A percentile compares a stretch with the other conserved stretches of the same genome.
phyloP scores from a whole-genome alignment of 2,797 vertebrate species.

The Lindbergichthys nudifrons region DNA sequence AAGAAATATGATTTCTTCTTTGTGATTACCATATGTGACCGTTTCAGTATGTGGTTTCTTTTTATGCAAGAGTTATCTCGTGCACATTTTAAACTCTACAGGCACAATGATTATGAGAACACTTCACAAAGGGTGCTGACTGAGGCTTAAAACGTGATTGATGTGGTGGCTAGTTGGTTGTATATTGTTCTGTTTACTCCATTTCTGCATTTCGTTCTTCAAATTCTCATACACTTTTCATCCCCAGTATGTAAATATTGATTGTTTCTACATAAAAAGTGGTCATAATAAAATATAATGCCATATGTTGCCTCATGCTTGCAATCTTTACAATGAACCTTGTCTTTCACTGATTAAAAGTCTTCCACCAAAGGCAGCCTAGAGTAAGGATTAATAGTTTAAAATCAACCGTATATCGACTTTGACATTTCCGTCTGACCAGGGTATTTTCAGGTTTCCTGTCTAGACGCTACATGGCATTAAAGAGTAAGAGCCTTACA shows the following conservation, averaged over 20 bases:
- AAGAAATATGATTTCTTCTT: conserved; percentile 58
- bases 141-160: conserved; percentile 64
- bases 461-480: conserved; percentile 71
- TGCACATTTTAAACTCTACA: conserved; percentile 57
- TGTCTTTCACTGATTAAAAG: background rate
- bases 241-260: conserved; percentile 76
- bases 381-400: background rate
- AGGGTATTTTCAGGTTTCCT: conserved; percentile 66
- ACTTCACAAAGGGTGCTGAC: conserved; percentile 7
- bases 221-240: conserved; percentile 54
- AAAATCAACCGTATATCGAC: conserved; percentile 20
- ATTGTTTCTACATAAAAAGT: conserved; percentile 79
- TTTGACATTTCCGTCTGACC: conserved; percentile 55
- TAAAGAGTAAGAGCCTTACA: conserved; percentile 80
- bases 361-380: background rate
- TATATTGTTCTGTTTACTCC: conserved; percentile 60
- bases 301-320: conserved; percentile 51
- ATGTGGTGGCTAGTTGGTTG: conserved; percentile 60
- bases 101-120: conserved; percentile 15
- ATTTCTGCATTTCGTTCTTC: conserved; percentile 61
- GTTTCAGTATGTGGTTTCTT: conserved; percentile 59
- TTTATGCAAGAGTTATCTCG: conserved; percentile 62
- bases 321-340: conserved; percentile 24
- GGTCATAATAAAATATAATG: conserved; percentile 74
- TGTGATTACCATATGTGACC: conserved; percentile 56